phyloP scores from a whole-genome alignment of 2,797 vertebrate species.

The Cottoperca gobio region DNA sequence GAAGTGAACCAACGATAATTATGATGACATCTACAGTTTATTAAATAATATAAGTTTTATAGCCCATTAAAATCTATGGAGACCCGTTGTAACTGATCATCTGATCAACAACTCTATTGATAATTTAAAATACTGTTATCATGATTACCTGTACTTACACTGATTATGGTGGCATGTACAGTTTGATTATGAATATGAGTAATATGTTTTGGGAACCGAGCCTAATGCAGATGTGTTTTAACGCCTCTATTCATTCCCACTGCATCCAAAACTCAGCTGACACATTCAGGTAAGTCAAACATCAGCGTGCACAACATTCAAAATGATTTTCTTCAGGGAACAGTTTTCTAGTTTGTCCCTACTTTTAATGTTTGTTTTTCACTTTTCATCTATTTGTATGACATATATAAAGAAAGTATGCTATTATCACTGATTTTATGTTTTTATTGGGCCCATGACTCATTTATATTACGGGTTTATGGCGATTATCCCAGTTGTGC shows the following conservation, averaged over 20 bases:
- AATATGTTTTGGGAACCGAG: background rate
- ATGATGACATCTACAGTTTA: too few relatives aligned
- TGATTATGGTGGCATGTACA: too few relatives aligned
- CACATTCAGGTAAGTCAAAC: background rate
- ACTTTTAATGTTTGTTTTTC: background rate
- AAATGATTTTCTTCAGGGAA: background rate
- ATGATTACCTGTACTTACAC: too few relatives aligned
- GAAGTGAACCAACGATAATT: too few relatives aligned
- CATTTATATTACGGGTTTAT: background rate
- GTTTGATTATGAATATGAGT: background rate
- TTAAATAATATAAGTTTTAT: too few relatives aligned
- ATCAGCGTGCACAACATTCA: background rate
- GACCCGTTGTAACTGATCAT: too few relatives aligned
- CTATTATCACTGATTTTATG: too few relatives aligned
- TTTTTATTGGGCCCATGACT: background rate
- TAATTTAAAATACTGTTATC: too few relatives aligned
- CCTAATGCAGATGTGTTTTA: background rate
- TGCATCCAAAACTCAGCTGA: background rate
- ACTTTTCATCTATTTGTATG: background rate
- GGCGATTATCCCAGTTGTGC: too few relatives aligned
- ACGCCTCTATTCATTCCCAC: background rate
- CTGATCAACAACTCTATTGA: too few relatives aligned
- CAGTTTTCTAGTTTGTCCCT: background rate
- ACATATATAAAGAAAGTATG: background rate
- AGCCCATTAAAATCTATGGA: too few relatives aligned